Base-by-base conservation (phyloP, 2,888 invertebrate species). In the Vanessa cardui region DNA sequence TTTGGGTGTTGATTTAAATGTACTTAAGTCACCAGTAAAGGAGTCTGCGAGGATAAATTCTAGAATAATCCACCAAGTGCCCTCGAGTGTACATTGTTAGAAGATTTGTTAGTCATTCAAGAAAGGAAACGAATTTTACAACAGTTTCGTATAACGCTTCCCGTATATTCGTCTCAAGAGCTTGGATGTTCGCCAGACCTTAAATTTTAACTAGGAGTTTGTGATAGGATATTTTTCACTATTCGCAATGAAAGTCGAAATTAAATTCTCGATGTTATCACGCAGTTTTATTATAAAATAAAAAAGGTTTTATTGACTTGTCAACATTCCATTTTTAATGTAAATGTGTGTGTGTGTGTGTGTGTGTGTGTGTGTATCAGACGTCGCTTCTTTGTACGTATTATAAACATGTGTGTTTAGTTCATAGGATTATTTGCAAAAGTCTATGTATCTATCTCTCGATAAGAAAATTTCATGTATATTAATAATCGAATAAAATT, bases 91-190 rank as follows among this genome's bases (percentile, higher is more conserved):
- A 52, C 70, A 61, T 59, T 59, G 62, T 67, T 26, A 64, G 31
- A 64, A 66, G 63, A 72, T 70, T 70, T 72, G 70, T 68, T 66
- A 61, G 65, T 63, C 63, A 61, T 69, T 60, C 63, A 54, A 63
- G 64, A 69, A 65, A 63, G 66, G 66, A 62, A 66, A 61, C 66
- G 58, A 63, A 68, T 47, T 66, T 64, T 66, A 64, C 47, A 66
- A 63, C 49, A 66, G 63, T 64, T 64, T 62, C 56, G 58, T 66
- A 56, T 56, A 33, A 54, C n/a, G 46, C 62, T 69, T 67, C 59
- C 58, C 54, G n/a, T 61, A 44, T 44, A 69, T 56, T 58, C 45
- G 61, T 47, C 58, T 62, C 62, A 65, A 60, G 20, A 52, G 49
- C 47, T 70, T 67, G 67, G 64, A 64, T 45, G 39, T 46, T 18